Conservation (phyloP, 2,113 vertebrate species). For the Bothrops jararaca region DNA sequence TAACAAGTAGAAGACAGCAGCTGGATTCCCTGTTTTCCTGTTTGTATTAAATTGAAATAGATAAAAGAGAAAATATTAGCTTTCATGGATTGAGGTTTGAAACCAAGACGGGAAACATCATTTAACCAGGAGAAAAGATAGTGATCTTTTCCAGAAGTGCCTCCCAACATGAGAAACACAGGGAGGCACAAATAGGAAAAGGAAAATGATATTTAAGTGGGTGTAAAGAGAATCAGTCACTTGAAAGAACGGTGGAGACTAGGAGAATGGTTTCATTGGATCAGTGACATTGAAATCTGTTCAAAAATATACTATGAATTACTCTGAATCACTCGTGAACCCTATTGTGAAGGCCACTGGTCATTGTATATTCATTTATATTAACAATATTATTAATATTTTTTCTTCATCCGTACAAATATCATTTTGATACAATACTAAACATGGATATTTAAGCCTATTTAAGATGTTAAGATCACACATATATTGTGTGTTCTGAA, state of each 20-base stretch:
- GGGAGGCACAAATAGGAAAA: neutral
- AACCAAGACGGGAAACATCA: neutral
- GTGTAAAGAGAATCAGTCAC: constrained; percentile 11
- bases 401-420: neutral
- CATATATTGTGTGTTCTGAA: neutral
- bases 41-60: neutral
- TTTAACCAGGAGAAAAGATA: neutral
- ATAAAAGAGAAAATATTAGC: neutral
- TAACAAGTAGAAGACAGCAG: neutral
- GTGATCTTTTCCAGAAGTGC: constrained; percentile 4
- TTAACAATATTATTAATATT: neutral
- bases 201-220: neutral
- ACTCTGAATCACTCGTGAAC: neutral
- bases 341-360: neutral
- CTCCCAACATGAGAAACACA: constrained; percentile 1
- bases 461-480: neutral
- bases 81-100: neutral
- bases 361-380: neutral
- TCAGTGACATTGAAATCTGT: neutral
- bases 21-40: neutral
- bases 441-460: neutral
- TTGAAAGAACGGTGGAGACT: neutral
- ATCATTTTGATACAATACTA: neutral
- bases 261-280: neutral
- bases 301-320: neutral